Conservation (phyloP, 2,888 invertebrate genomes). For the Clusia tigrina region DNA sequence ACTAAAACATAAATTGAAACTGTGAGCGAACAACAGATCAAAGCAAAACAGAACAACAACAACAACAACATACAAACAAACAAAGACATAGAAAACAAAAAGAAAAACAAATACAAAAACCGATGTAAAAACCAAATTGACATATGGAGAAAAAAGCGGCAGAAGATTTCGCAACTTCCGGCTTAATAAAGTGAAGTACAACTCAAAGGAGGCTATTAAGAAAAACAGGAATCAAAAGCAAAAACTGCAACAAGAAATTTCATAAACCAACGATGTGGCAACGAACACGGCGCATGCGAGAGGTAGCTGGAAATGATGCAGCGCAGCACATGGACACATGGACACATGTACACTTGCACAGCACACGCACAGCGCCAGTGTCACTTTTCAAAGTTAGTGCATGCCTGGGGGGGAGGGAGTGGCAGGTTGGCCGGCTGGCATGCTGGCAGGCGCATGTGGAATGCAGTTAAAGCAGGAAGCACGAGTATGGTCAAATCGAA, state of each 20-base stretch:
- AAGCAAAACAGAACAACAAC: neutral
- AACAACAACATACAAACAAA: neutral
- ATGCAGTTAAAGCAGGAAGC: neutral
- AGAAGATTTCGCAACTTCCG: neutral
- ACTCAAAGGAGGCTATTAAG: neutral
- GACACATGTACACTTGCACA: constrained; percentile 26
- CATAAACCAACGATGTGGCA: neutral
- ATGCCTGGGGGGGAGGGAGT: neutral
- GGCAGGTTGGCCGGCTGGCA: neutral
- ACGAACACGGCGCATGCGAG: neutral
- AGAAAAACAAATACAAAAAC: neutral
- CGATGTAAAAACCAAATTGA: neutral
- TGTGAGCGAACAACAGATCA: neutral
- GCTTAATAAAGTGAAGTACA: neutral
- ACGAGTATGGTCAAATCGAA: constrained; percentile 5
- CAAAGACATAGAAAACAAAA: neutral
- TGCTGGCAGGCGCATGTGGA: too few species aligned
- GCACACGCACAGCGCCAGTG: constrained; percentile 15
- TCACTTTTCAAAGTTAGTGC: constrained; percentile 1
- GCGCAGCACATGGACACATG: neutral
- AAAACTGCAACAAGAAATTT: neutral
- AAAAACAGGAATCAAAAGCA: neutral
- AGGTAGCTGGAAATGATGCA: neutral
- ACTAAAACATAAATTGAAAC: neutral
- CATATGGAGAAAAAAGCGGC: neutral